Evolutionary conservation across 1,140 invertebrate genomes (phyloP).

Genomic region (Drosophila triauraria): DNA sequence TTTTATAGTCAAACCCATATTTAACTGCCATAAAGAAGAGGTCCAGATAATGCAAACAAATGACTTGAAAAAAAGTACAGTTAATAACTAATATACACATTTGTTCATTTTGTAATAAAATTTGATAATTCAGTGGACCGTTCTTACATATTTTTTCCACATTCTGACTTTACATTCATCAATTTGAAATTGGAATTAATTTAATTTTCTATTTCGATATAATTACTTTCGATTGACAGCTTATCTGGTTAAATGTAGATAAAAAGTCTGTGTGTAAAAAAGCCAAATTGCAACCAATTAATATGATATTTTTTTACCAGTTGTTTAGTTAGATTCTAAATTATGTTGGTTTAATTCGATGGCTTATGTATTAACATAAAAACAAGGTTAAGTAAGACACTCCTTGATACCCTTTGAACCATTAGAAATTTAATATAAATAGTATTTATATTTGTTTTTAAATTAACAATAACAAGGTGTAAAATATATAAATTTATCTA

Average conservation of each 20-base stretch:
- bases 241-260: neutral
- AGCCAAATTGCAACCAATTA: constrained; percentile 2
- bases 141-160: neutral
- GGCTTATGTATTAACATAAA: neutral
- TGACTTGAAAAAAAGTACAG: neutral
- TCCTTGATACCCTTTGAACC: too few relatives aligned
- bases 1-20: neutral
- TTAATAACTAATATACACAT: neutral
- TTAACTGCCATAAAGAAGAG: neutral
- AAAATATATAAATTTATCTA: too few relatives aligned
- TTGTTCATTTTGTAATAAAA: constrained; percentile 12
- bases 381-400: neutral
- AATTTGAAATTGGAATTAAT: constrained; percentile 7
- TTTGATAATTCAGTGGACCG: constrained; percentile 9
- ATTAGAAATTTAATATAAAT: too few relatives aligned
- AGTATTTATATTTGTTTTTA: too few relatives aligned
- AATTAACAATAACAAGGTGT: too few relatives aligned
- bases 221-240: constrained; percentile 23
- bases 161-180: neutral
- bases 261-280: neutral
- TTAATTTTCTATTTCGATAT: neutral
- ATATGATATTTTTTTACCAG: neutral
- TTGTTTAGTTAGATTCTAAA: neutral
- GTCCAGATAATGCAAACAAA: neutral
- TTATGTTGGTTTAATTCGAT: neutral